Conservation (phyloP, 2,113 vertebrate species). For the Casuarius casuarius region DNA sequence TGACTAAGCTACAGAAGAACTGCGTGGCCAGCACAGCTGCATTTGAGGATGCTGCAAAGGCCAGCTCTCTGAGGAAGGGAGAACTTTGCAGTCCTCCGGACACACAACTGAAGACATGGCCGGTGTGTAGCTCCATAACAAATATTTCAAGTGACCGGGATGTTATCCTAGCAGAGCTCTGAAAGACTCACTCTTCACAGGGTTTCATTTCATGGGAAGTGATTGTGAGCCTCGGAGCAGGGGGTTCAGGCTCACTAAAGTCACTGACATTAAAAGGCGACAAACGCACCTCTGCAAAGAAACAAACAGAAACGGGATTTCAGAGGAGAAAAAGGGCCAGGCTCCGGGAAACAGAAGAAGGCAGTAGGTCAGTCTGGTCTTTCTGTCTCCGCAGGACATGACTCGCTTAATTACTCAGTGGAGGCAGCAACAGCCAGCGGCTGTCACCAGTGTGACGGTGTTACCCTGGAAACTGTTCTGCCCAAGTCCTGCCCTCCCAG, state of each 20-base stretch:
- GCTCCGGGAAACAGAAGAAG: background rate
- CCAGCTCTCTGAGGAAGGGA: background rate
- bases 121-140: background rate
- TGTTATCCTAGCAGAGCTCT: background rate
- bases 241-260: background rate
- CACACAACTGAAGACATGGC: rapidly evolving
- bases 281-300: background rate
- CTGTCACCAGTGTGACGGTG: background rate
- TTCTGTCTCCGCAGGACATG: background rate
- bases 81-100: background rate
- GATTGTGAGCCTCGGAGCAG: background rate
- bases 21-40: rapidly evolving
- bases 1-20: background rate
- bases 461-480: constrained; percentile 59
- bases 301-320: background rate
- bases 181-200: background rate
- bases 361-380: background rate
- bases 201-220: background rate
- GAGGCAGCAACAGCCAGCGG: constrained; percentile 6
- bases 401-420: background rate
- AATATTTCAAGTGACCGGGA: background rate
- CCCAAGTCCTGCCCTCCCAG: constrained; percentile 18
- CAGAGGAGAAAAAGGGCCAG: background rate
- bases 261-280: background rate
- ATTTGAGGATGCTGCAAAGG: background rate